phyloP scores from a whole-genome alignment of 2,888 invertebrate genomes.

The Tortrix viridana region DNA sequence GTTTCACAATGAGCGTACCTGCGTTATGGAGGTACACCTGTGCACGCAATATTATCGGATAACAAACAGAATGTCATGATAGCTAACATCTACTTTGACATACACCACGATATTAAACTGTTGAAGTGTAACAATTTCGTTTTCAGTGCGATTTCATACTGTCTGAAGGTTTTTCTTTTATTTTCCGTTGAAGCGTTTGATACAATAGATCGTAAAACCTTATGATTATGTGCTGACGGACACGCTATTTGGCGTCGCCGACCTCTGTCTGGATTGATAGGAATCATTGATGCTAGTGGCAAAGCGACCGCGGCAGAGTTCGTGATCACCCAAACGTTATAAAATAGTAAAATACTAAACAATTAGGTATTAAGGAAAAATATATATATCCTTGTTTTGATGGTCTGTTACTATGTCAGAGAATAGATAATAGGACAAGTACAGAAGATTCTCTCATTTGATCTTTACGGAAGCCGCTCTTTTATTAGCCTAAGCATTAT shows the following conservation, averaged over 20 bases:
- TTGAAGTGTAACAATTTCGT: constrained; percentile 21
- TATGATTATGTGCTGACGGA: constrained; percentile 36
- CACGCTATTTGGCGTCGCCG: constrained; percentile 36
- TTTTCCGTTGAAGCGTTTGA: constrained; percentile 26
- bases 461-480: no score
- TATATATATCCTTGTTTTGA: no score
- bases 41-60: constrained; percentile 25
- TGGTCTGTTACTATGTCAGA: no score
- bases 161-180: constrained; percentile 18
- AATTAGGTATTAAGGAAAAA: not conserved
- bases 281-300: constrained; percentile 13
- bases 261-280: constrained; percentile 41
- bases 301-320: not conserved
- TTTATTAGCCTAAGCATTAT: no score
- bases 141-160: constrained; percentile 27
- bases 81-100: constrained; percentile 17
- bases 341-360: not conserved
- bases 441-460: no score
- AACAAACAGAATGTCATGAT: constrained; percentile 30
- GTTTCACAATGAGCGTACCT: constrained; percentile 56
- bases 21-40: constrained; percentile 33
- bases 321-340: not conserved
- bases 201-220: constrained; percentile 53
- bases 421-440: no score
- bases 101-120: constrained; percentile 7